phyloP scores from a whole-genome alignment of 2,888 invertebrate species.

The Ganaspis brasiliensis region DNA sequence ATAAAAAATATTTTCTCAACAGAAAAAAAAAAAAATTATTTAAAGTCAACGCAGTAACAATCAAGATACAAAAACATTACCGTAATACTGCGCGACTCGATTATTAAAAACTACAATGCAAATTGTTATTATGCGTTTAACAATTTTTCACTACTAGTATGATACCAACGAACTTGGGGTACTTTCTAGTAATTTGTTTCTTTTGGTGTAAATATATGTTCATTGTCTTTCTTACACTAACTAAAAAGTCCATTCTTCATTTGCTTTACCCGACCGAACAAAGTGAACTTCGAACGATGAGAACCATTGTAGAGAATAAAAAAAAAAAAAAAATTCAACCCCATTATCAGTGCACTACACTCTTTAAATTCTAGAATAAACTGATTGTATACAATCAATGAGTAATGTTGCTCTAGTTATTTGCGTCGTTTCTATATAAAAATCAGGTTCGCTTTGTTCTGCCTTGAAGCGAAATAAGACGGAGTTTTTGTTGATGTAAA shows the following conservation, averaged over 20 bases:
- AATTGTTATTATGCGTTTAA: neutral
- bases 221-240: slow-evolving; percentile 24
- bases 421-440: neutral
- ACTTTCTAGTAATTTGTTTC: slow-evolving; percentile 18
- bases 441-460: slow-evolving; percentile 23
- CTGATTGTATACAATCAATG: slow-evolving; percentile 8
- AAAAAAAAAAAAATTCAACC: neutral
- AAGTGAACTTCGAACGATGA: slow-evolving; percentile 34
- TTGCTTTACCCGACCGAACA: neutral
- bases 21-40: slow-evolving; percentile 21
- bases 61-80: slow-evolving; percentile 25
- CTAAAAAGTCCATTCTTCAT: slow-evolving; percentile 19
- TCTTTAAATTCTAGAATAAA: slow-evolving; percentile 25
- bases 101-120: neutral
- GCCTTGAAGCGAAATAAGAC: neutral
- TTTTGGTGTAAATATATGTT: slow-evolving; percentile 29
- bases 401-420: slow-evolving; percentile 22
- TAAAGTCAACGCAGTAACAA: neutral
- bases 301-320: neutral
- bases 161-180: slow-evolving; percentile 1
- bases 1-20: neutral
- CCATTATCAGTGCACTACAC: slow-evolving; percentile 5
- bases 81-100: slow-evolving; percentile 27
- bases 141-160: neutral
- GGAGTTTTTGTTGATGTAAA: slow-evolving; percentile 21